Conservation (phyloP, 1,140 invertebrate genomes). For the Zaprionus ornatus region DNA sequence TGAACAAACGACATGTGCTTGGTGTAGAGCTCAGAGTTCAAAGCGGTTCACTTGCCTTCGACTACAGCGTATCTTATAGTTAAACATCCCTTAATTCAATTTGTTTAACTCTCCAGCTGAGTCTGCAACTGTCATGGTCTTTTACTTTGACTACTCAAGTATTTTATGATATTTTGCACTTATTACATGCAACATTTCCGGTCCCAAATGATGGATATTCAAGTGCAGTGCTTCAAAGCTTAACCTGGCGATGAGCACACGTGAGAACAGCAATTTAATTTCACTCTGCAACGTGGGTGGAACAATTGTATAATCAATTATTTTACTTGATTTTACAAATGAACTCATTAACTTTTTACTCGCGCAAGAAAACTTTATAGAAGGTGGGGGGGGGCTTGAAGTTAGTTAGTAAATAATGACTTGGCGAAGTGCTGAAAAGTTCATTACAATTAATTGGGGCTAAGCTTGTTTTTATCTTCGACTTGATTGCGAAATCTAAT, state of each 20-base stretch:
- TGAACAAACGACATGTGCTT: too few relatives aligned
- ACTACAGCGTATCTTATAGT: neutral
- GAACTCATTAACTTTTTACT: neutral
- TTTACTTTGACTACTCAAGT: conserved; percentile 12
- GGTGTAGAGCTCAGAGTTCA: too few relatives aligned
- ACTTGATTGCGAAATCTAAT: neutral
- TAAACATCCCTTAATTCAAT: neutral
- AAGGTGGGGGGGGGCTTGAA: neutral
- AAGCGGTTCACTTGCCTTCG: neutral
- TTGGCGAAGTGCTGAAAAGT: conserved; percentile 2
- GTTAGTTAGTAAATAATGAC: neutral
- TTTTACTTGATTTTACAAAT: neutral
- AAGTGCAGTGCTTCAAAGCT: neutral
- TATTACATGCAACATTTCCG: conserved; percentile 1
- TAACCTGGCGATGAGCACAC: neutral
- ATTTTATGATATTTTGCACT: conserved; percentile 24
- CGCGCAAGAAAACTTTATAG: neutral
- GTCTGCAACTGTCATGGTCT: neutral
- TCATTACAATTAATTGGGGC: conserved; percentile 1
- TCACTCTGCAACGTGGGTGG: neutral
- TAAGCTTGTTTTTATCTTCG: conserved; percentile 9
- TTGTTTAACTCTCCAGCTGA: neutral
- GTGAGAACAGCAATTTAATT: neutral
- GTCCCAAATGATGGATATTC: neutral
- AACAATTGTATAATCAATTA: conserved; percentile 2